phyloP scores from a whole-genome alignment of 2,113 vertebrate species.

The Lepisosteus oculatus region DNA sequence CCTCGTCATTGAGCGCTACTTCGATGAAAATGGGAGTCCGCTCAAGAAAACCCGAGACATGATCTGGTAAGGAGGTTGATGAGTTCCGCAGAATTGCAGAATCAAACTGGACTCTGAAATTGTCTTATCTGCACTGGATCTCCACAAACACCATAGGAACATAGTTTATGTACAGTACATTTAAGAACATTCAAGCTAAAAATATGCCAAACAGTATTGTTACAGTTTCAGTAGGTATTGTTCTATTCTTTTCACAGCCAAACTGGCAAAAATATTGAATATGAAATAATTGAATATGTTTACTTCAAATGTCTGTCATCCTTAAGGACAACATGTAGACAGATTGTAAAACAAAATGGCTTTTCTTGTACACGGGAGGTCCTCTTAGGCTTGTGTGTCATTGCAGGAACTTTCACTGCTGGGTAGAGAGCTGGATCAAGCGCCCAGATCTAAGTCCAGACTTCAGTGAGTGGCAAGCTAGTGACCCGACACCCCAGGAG shows the following conservation, averaged over 20 bases:
- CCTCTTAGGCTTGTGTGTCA: too few species aligned
- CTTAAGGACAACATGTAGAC: too few species aligned
- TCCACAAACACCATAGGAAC: too few species aligned
- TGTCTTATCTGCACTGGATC: too few species aligned
- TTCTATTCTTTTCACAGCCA: background rate
- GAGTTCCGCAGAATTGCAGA: too few species aligned
- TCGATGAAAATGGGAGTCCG: constrained; percentile 58
- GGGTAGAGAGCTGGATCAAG: constrained; percentile 92
- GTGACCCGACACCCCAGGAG: constrained; percentile 93
- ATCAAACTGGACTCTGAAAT: too few species aligned
- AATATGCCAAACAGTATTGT: too few species aligned
- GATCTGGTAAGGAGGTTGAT: constrained; percentile 74
- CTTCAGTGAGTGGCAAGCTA: constrained; percentile 87
- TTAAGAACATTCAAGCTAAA: too few species aligned
- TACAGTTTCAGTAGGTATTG: background rate
- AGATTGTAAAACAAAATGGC: too few species aligned
- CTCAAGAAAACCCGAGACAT: constrained; percentile 62
- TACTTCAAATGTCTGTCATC: constrained; percentile 6
- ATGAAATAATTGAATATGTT: background rate
- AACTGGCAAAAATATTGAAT: background rate
- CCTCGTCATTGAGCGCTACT: constrained; percentile 78
- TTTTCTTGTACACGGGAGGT: too few species aligned
- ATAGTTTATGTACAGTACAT: too few species aligned
- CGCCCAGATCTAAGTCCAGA: constrained; percentile 73
- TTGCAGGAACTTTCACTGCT: constrained; percentile 93